Conservation (phyloP, 2,888 invertebrate genomes). For the Conistra vaccinii region DNA sequence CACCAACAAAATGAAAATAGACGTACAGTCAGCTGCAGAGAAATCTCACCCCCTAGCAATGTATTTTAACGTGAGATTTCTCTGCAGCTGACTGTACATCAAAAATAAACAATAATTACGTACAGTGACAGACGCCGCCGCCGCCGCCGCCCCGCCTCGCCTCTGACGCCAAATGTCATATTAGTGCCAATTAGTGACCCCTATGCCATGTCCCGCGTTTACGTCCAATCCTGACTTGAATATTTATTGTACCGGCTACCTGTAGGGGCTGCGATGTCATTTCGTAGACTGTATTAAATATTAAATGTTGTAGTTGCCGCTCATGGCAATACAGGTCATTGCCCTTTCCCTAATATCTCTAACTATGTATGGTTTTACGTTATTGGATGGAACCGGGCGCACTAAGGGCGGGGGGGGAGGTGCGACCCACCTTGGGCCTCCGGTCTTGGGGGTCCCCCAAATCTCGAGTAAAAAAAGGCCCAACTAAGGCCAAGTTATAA, state of each 20-base stretch:
- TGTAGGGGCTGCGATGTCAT: not conserved
- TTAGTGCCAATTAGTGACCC: slow-evolving; percentile 49
- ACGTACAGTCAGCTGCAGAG: no score
- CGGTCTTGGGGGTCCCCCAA: no score
- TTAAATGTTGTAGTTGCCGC: not conserved
- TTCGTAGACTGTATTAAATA: not conserved
- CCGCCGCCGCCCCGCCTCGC: no score
- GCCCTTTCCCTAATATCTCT: not conserved
- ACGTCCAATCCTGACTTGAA: slow-evolving; percentile 30
- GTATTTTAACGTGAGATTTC: no score
- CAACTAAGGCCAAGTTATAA: no score
- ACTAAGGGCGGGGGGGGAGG: no score
- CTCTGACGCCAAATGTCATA: slow-evolving; percentile 31
- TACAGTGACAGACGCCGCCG: slow-evolving; percentile 5
- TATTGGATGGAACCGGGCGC: not conserved
- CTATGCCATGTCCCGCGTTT: slow-evolving; percentile 23
- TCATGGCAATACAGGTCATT: not conserved
- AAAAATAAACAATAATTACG: slow-evolving; percentile 22
- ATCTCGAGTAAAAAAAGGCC: no score
- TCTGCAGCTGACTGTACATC: no score
- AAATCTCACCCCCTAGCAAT: no score
- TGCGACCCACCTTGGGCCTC: no score
- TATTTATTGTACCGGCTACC: slow-evolving; percentile 15
- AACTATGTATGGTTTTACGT: not conserved
- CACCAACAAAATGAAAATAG: slow-evolving; percentile 2